Evolutionary conservation across 2,888 invertebrate genomes (phyloP).

Genomic region (Ormyrus thymus): DNA sequence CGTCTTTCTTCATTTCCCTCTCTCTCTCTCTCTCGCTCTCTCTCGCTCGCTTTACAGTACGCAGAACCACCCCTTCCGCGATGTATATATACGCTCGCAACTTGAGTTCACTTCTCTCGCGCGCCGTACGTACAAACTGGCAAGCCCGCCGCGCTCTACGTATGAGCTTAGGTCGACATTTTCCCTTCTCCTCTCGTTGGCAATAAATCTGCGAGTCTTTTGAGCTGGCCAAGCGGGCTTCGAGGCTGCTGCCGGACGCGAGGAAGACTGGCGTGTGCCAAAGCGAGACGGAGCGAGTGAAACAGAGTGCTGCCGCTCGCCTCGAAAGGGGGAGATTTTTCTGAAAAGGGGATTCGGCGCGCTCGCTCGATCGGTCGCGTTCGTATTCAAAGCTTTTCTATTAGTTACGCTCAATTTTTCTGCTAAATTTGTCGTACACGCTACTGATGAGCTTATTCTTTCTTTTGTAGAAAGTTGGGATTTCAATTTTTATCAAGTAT

Average conservation of each 20-base stretch:
- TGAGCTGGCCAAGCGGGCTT: constrained; percentile 66
- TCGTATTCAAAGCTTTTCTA: too few species aligned
- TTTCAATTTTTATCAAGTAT: too few species aligned
- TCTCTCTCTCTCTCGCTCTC: constrained; percentile 65
- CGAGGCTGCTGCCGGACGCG: constrained; percentile 46
- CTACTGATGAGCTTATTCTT: too few species aligned
- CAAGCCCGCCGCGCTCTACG: constrained; percentile 68
- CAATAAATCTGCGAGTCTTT: constrained; percentile 75
- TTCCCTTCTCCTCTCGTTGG: constrained; percentile 72
- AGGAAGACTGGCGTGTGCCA: constrained; percentile 48
- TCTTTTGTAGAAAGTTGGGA: too few species aligned
- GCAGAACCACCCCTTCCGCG: constrained; percentile 58
- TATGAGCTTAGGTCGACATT: constrained; percentile 76
- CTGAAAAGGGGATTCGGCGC: constrained; percentile 1
- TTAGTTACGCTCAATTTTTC: too few species aligned
- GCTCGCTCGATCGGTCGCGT: too few species aligned
- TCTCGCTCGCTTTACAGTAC: constrained; percentile 52
- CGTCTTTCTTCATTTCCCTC: constrained; percentile 39
- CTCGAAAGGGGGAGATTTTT: constrained; percentile 49
- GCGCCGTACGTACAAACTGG: constrained; percentile 70
- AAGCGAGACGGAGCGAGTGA: constrained; percentile 36
- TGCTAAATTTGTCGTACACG: too few species aligned
- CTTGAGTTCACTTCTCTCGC: constrained; percentile 54
- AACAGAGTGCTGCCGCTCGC: constrained; percentile 25
- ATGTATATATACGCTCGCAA: constrained; percentile 18